Conservation (phyloP, 2,797 vertebrate genomes). For the Myiotriccus ornatus region DNA sequence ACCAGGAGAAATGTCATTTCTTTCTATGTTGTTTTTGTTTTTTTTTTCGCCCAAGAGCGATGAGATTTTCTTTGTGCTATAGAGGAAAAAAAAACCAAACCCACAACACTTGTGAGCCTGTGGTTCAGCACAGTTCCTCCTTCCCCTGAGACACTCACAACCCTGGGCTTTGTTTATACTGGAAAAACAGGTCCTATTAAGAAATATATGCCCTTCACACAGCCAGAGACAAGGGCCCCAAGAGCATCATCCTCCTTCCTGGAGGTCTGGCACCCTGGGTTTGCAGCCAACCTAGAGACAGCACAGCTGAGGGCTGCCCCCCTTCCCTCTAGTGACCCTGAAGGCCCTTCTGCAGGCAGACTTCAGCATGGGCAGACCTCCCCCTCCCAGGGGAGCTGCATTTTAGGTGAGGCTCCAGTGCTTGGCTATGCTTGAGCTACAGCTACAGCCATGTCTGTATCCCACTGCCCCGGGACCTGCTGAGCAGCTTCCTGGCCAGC, state of each 20-base stretch:
- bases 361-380: accelerated
- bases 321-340: background rate
- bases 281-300: background rate
- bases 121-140: background rate
- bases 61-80: background rate
- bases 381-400: background rate
- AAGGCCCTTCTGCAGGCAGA: background rate
- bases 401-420: background rate
- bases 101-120: background rate
- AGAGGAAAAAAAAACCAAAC: background rate
- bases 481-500: background rate
- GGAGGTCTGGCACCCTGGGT: background rate
- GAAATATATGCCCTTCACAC: background rate
- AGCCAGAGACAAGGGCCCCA: background rate
- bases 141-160: background rate
- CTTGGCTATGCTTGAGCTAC: background rate
- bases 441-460: background rate
- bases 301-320: background rate
- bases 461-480: accelerated
- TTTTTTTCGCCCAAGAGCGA: background rate
- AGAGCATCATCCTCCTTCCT: background rate
- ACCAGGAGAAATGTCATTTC: background rate
- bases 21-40: background rate
- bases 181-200: background rate
- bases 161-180: background rate